These are phyloP conservation scores for Drosophila gunungcola DNA, from an alignment of 1,140 invertebrate species.

Conservation along the genomic window DNA sequence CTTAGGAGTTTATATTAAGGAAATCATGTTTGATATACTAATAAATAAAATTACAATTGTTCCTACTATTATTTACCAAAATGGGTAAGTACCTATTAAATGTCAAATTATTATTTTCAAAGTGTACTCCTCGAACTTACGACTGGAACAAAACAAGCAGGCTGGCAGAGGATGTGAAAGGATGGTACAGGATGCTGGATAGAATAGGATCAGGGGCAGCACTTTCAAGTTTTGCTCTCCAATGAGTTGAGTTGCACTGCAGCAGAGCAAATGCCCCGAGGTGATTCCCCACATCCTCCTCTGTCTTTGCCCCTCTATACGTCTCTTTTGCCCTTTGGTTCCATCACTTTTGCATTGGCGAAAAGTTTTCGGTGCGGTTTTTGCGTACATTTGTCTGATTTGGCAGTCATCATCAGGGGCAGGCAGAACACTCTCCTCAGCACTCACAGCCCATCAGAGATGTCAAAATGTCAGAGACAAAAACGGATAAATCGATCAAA, in stretches of 20 bases:
- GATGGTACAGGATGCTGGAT: slow-evolving; percentile 10
- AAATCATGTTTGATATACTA: too few species aligned
- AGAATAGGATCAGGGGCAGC: slow-evolving; percentile 47
- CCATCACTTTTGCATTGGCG: slow-evolving; percentile 60
- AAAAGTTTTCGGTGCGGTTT: slow-evolving; percentile 76
- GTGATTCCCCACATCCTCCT: slow-evolving; percentile 52
- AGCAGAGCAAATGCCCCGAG: slow-evolving; percentile 68
- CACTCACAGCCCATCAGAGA: slow-evolving; percentile 16
- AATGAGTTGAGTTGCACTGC: slow-evolving; percentile 69
- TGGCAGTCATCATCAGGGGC: slow-evolving; percentile 68
- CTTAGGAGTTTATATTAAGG: too few species aligned
- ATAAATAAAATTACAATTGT: too few species aligned
- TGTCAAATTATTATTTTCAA: not conserved
- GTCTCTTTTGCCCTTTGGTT: slow-evolving; percentile 23
- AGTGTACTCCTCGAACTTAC: slow-evolving; percentile 44
- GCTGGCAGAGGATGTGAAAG: slow-evolving; percentile 5
- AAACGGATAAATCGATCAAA: slow-evolving; percentile 4
- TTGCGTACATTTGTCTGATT: slow-evolving; percentile 82
- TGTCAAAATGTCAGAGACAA: slow-evolving; percentile 6
- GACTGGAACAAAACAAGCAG: slow-evolving; percentile 46
- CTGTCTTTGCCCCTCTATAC: not conserved
- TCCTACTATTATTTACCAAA: too few species aligned
- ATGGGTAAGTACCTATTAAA: too few species aligned
- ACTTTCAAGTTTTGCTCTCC: slow-evolving; percentile 54
- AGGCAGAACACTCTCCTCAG: slow-evolving; percentile 19